These are phyloP conservation scores for Limnephilus lunatus DNA, from an alignment of 2,888 invertebrate species.

Conservation along the genomic window DNA sequence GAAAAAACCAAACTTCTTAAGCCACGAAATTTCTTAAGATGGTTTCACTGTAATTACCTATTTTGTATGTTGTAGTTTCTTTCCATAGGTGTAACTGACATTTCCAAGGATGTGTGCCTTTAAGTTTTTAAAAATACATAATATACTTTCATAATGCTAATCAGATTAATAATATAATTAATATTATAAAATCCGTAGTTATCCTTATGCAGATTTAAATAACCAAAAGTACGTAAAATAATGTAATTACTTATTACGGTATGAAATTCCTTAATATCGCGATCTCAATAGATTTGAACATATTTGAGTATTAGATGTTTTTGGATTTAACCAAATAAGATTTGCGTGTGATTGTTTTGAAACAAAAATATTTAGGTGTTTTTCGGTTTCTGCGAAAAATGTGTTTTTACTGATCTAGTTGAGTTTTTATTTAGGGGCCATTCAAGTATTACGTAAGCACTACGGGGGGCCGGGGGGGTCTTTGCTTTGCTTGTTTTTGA, in stretches of 20 bases:
- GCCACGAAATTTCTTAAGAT: too few relatives aligned
- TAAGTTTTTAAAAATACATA: conserved; percentile 42
- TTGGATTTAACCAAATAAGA: background rate
- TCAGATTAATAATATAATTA: background rate
- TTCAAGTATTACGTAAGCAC: too few relatives aligned
- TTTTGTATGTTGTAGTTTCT: conserved; percentile 33
- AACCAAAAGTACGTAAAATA: conserved; percentile 18
- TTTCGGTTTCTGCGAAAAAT: background rate
- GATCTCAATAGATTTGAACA: conserved; percentile 29
- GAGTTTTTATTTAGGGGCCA: conserved; percentile 19
- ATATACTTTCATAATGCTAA: background rate
- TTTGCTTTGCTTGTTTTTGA: too few relatives aligned
- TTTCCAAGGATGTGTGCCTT: conserved; percentile 54
- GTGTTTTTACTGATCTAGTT: conserved; percentile 3
- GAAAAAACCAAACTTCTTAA: too few relatives aligned
- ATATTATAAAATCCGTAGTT: conserved; percentile 5
- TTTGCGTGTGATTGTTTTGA: conserved; percentile 2
- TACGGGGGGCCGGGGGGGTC: too few relatives aligned
- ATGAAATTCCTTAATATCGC: conserved; percentile 10
- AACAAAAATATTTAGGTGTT: background rate
- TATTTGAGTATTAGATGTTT: conserved; percentile 8
- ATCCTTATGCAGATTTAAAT: background rate
- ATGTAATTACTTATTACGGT: conserved; percentile 7
- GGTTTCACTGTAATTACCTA: too few relatives aligned
- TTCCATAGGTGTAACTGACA: conserved; percentile 40